Percentiles rank a stretch among this genome's conserved stretches.
These are phyloP conservation scores for Drosophila santomea DNA, from an alignment of 1,140 invertebrate species.

Conservation along the genomic window DNA sequence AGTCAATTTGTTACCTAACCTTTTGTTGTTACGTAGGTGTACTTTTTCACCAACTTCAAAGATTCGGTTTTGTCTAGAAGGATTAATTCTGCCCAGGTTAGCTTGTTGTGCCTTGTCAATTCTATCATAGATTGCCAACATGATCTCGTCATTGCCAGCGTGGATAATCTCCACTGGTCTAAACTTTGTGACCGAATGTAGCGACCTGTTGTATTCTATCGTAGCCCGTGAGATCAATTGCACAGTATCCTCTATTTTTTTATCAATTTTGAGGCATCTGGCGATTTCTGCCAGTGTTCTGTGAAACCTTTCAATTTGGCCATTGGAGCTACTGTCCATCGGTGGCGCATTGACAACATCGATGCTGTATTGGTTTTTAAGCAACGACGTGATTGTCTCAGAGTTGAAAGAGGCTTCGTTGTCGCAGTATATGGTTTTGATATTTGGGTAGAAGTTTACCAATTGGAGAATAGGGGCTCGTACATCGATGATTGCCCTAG, in stretches of 20 bases:
- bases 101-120: too few relatives aligned
- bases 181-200: slow-evolving; percentile 3
- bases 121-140: not conserved
- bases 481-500: slow-evolving; percentile 14
- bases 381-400: too few relatives aligned
- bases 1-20: too few relatives aligned
- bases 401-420: slow-evolving; percentile 1
- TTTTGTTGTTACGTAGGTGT: too few relatives aligned
- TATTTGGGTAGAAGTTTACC: slow-evolving; percentile 10
- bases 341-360: slow-evolving; percentile 21
- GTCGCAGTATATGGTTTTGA: slow-evolving; percentile 22
- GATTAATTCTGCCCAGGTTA: too few relatives aligned
- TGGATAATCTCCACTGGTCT: not conserved
- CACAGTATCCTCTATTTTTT: slow-evolving; percentile 8
- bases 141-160: not conserved
- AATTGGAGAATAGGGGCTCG: slow-evolving; percentile 7
- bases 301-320: slow-evolving; percentile 41
- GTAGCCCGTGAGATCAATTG: not conserved
- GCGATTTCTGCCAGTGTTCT: slow-evolving; percentile 19
- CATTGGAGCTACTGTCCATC: slow-evolving; percentile 35
- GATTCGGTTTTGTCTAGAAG: too few relatives aligned
- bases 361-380: slow-evolving; percentile 2
- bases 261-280: slow-evolving; percentile 23
- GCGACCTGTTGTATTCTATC: slow-evolving; percentile 2
- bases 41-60: too few relatives aligned